Conservation (phyloP, 2,888 invertebrate genomes). For the Allacma fusca region DNA sequence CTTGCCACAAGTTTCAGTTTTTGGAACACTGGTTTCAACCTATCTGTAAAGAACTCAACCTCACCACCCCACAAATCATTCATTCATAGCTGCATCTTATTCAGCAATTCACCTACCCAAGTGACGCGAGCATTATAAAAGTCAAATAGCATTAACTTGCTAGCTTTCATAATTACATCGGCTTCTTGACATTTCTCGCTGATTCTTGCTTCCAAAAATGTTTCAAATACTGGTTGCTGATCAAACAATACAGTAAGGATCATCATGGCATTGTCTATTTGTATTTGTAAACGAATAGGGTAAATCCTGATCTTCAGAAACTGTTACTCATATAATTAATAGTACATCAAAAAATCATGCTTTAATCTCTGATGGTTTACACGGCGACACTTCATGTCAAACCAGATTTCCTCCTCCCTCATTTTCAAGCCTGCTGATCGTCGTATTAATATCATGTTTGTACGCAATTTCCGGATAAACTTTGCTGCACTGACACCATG, state of each 20-base stretch:
- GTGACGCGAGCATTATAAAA: background rate
- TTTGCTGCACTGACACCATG: too few species aligned
- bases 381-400: background rate
- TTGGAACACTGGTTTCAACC: too few species aligned
- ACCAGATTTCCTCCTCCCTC: background rate
- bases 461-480: too few species aligned
- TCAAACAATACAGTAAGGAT: background rate
- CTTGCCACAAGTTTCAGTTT: too few species aligned
- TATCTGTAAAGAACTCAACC: too few species aligned
- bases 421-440: too few species aligned
- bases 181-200: too few species aligned
- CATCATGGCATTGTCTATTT: conserved; percentile 2
- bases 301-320: background rate
- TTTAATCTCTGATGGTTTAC: background rate
- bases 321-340: background rate
- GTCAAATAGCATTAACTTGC: too few species aligned
- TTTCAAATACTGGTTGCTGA: background rate
- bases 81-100: too few species aligned
- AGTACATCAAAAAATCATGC: background rate
- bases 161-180: background rate
- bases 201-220: background rate
- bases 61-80: too few species aligned
- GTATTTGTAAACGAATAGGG: background rate
- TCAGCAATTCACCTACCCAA: background rate
- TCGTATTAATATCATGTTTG: too few species aligned